Percentiles rank a stretch among this genome's conserved stretches.
phyloP scores from a whole-genome alignment of 2,888 invertebrate species.

The Stenotaenia linearis region DNA sequence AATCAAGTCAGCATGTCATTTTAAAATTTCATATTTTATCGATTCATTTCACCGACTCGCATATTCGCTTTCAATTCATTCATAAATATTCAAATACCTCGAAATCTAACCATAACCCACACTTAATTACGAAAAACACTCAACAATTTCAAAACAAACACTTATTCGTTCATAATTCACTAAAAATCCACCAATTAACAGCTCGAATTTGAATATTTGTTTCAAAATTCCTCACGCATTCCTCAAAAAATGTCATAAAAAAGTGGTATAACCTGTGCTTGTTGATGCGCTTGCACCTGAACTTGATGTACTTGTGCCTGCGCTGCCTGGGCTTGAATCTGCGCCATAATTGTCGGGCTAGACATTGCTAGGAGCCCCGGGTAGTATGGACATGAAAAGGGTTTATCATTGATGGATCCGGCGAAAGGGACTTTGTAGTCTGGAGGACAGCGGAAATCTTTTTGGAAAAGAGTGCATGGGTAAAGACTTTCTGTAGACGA shows the following conservation, averaged over 20 bases:
- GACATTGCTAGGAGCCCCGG: constrained; percentile 33
- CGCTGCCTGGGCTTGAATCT: constrained; percentile 30
- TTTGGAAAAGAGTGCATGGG: constrained; percentile 30
- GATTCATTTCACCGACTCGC: too few relatives aligned
- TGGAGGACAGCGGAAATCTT: constrained; percentile 31
- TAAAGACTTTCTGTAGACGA: constrained; percentile 29
- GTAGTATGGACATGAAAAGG: constrained; percentile 31
- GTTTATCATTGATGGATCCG: constrained; percentile 30
- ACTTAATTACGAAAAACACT: too few relatives aligned
- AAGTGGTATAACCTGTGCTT: constrained; percentile 44
- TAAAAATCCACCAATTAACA: too few relatives aligned
- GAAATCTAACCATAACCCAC: too few relatives aligned
- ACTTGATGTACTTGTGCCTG: constrained; percentile 31
- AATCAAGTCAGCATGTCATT: too few relatives aligned
- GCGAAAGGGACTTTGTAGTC: constrained; percentile 32
- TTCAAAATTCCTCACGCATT: neutral
- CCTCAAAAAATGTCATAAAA: neutral
- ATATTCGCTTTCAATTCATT: too few relatives aligned
- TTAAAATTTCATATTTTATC: too few relatives aligned
- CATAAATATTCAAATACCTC: too few relatives aligned
- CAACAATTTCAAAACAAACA: too few relatives aligned
- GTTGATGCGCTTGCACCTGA: constrained; percentile 46
- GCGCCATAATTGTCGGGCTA: constrained; percentile 31
- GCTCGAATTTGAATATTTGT: neutral
- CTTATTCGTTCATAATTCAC: too few relatives aligned